phyloP scores from a whole-genome alignment of 2,888 invertebrate species.

The Neoitamus cyanurus region DNA sequence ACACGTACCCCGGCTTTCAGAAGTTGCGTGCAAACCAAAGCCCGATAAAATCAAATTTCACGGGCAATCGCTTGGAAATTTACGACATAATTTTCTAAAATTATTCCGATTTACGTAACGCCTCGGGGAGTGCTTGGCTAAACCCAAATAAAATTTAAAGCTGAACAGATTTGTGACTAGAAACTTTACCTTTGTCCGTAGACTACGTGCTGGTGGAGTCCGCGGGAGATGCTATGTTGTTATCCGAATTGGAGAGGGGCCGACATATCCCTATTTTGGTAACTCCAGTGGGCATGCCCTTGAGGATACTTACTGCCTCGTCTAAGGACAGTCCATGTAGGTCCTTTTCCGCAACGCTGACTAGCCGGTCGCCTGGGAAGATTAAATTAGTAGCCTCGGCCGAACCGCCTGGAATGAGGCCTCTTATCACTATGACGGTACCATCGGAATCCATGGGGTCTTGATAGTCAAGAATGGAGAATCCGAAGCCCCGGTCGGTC shows the following conservation, averaged over 20 bases:
- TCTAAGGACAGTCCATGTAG: conserved; percentile 93
- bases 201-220: conserved; percentile 65
- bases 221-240: conserved; percentile 65
- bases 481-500: conserved; percentile 96
- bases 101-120: neutral
- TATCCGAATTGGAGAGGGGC: conserved; percentile 69
- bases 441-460: conserved; percentile 95
- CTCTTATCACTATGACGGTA: conserved; percentile 96
- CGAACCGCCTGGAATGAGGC: conserved; percentile 97
- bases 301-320: conserved; percentile 94
- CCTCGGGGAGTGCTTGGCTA: neutral
- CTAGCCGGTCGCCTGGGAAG: conserved; percentile 93
- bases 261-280: conserved; percentile 93
- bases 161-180: neutral
- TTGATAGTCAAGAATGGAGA: conserved; percentile 97
- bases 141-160: neutral
- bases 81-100: conserved; percentile 2
- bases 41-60: conserved; percentile 12
- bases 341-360: conserved; percentile 90
- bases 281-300: conserved; percentile 89
- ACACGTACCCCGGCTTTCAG: neutral
- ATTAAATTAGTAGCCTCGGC: conserved; percentile 95
- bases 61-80: conserved; percentile 6
- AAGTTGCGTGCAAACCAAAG: conserved; percentile 4
- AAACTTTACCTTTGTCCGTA: conserved; percentile 54